Base-by-base conservation (phyloP, 2,797 vertebrate genomes). In the Diglossa cyanea region DNA sequence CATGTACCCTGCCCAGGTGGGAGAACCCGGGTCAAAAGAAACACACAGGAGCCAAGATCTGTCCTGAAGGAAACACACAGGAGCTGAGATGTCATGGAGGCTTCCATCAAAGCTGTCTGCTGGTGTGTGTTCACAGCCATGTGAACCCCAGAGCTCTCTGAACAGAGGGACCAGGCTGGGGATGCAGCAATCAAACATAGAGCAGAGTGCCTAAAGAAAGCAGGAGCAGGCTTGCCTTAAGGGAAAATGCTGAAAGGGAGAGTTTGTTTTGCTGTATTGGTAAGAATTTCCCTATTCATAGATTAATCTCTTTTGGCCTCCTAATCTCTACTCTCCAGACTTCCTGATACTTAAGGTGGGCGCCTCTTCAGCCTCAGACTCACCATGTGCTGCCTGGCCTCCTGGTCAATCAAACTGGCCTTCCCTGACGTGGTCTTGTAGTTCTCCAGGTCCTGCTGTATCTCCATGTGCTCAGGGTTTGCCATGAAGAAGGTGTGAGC, bases 401-500 rank as follows among this genome's bases (percentile, higher is more conserved):
- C 99, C 50, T 86, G 65, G 94, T 99, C 99, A 55, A 99, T 94
- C 96, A 99, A 96, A 66, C 97, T 98, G n/a, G 97, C 96, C 40
- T 98, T 97, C 0, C 98, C 98, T 19, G 98, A 91, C 2, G 96
- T 97, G 47, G 89, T 97, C 96, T 98, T 98, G 96, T 99, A 99
- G 92, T 98, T 98, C 97, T 99, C 98, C 2, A 99, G 97, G 97
- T 99, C 98, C 91, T 99, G 98, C 75, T 98, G 98, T 97, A 99
- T 98, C 97, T 99, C 99, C 97, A 99, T 98, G 82, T 99, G 99
- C 95, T 99, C 99, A 1, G 99, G 99, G 95, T 99, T 99, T 81
- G 99, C 99, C 97, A 99, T 98, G 96, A 99, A 99, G 96, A 99
- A 99, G 0, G 99, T 99, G 91, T 99, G 99, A 72, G 99, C 99